Base-by-base conservation (phyloP, 2,888 invertebrate genomes). In the Cantharis flavilabris region DNA sequence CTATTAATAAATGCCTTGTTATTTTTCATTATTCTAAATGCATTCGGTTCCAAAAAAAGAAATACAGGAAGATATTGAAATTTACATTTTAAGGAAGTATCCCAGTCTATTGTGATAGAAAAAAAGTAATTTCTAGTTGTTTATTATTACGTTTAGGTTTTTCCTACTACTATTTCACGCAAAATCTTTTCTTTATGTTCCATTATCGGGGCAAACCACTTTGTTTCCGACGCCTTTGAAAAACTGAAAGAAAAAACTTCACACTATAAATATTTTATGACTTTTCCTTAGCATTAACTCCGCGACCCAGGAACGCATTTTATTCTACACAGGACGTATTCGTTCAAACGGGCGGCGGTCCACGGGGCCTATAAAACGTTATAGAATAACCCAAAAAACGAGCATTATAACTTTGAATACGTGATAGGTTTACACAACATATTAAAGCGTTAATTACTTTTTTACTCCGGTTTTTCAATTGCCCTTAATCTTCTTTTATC, bases 251-350 rank as follows among this genome's bases (percentile, higher is more conserved):
- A 70, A 77, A 64, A 76, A 75, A 77, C 72, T 75, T 75, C 62
- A 63, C 75, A 77, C 77, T 77, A 77, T 77, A 77, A 77, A 77
- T 77, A 77, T 77, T 77, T 77, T 77, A 77, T 72, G 75, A 75
- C 75, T 72, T 77, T 77, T 77, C 77, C 72, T 72, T 75, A 72
- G 72, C 75, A 77, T 77, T 77, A 77, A 75, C 72, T 75, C 70
- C 67, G 72, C 72, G 70, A 75, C 77, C 65, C 65, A 77, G 73
- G 67, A 77, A 70, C 71, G 64, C 63, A 69, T 77, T 75, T 75
- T 75, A 72, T 77, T 77, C 72, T 75, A 73, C 75, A 75, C 69
- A 69, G 77, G 75, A 75, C 72, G 77, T 75, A 77, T 75, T 77
- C 77, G 72, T 75, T 72, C 72, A 72, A 72, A 73, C 77, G 71